phyloP scores from a whole-genome alignment of 2,797 vertebrate genomes.

The Erithacus rubecula region DNA sequence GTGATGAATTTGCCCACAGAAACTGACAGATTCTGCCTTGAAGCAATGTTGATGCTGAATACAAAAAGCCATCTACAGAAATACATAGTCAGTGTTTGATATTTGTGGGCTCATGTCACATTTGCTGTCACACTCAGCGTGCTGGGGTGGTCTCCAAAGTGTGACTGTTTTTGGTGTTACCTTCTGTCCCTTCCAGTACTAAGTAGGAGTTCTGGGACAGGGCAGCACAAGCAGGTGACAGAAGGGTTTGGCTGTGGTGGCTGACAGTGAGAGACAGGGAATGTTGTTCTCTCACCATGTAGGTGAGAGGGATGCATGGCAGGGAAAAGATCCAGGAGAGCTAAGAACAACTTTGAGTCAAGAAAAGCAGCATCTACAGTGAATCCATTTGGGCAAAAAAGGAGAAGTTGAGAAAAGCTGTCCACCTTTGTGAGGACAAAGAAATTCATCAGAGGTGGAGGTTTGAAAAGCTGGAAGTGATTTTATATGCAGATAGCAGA shows the following conservation, averaged over 20 bases:
- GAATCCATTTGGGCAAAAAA: not conserved
- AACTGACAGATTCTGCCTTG: not conserved
- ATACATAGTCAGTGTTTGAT: fast-evolving
- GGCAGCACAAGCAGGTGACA: not conserved
- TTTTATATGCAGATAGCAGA: not conserved
- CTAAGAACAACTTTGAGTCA: not conserved
- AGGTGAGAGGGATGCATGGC: not conserved
- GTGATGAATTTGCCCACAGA: not conserved
- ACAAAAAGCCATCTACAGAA: not conserved
- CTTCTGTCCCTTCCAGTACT: not conserved
- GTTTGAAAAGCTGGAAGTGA: not conserved
- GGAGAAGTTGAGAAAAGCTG: not conserved
- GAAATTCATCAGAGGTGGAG: not conserved
- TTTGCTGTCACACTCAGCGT: not conserved
- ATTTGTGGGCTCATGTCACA: not conserved
- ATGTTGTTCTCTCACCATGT: fast-evolving
- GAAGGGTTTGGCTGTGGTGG: not conserved
- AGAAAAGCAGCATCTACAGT: not conserved
- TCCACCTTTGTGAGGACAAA: not conserved
- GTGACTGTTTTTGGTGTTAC: too few species aligned
- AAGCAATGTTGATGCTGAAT: not conserved
- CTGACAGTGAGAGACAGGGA: not conserved
- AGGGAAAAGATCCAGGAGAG: not conserved
- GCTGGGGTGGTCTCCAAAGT: not conserved
- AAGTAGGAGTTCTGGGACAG: not conserved